Percentiles rank a stretch among this genome's conserved stretches.
These are phyloP conservation scores for Ridgeia piscesae DNA, from an alignment of 1,140 invertebrate species.

Conservation along the genomic window DNA sequence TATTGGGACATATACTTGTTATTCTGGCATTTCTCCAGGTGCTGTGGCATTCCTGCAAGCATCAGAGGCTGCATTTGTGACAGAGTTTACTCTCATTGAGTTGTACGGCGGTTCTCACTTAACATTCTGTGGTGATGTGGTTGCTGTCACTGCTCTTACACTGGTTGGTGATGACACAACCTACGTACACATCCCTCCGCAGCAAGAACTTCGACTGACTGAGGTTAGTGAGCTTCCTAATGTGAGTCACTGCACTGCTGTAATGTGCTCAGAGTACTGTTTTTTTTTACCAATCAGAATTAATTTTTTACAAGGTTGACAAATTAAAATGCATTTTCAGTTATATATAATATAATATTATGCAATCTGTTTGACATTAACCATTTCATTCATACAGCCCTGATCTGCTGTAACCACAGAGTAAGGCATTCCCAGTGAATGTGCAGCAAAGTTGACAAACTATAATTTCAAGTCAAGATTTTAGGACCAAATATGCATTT, in stretches of 20 bases:
- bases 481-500: no score
- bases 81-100: conserved; percentile 41
- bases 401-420: no score
- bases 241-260: background rate
- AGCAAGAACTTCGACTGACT: conserved; percentile 37
- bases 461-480: no score
- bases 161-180: conserved; percentile 45
- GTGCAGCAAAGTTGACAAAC: no score
- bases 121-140: conserved; percentile 34
- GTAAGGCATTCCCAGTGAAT: no score
- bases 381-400: no score
- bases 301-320: background rate
- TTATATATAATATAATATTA: no score
- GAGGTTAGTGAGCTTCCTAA: conserved; percentile 31
- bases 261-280: background rate
- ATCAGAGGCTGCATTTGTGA: conserved; percentile 29
- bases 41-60: conserved; percentile 39
- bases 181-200: conserved; percentile 42
- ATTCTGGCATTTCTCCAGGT: conserved; percentile 33
- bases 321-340: background rate
- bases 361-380: no score
- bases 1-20: no score
- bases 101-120: conserved; percentile 44
- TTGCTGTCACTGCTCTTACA: conserved; percentile 33
- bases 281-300: background rate